phyloP scores from a whole-genome alignment of 2,797 vertebrate genomes.

The Nasua narica region DNA sequence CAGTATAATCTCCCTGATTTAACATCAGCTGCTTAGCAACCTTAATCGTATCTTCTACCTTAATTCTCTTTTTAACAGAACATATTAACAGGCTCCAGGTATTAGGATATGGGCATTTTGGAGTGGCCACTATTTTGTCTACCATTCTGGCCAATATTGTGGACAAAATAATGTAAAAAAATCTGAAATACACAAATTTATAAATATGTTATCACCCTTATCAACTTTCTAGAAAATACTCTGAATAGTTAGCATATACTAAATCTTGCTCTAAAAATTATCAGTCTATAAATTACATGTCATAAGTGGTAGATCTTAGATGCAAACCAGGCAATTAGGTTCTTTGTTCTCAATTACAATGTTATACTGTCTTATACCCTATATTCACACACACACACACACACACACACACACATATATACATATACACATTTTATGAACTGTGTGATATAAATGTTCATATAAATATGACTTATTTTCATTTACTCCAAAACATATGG shows the following conservation, averaged over 20 bases:
- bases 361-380: neutral
- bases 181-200: neutral
- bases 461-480: neutral
- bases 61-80: neutral
- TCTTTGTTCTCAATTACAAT: neutral
- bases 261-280: neutral
- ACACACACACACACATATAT: neutral
- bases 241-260: neutral
- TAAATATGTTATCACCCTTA: neutral
- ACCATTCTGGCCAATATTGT: neutral
- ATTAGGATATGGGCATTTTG: neutral
- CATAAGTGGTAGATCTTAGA: neutral
- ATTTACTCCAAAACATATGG: neutral
- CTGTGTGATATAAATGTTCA: neutral
- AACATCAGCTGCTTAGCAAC: neutral
- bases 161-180: neutral
- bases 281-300: neutral
- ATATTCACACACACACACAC: neutral
- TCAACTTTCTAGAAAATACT: neutral
- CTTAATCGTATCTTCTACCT: neutral
- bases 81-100: neutral
- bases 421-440: neutral
- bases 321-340: neutral
- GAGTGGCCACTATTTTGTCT: neutral
- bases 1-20: neutral